Evolutionary conservation across 2,888 invertebrate genomes (phyloP).

Genomic region (Amphimallon solstitiale): DNA sequence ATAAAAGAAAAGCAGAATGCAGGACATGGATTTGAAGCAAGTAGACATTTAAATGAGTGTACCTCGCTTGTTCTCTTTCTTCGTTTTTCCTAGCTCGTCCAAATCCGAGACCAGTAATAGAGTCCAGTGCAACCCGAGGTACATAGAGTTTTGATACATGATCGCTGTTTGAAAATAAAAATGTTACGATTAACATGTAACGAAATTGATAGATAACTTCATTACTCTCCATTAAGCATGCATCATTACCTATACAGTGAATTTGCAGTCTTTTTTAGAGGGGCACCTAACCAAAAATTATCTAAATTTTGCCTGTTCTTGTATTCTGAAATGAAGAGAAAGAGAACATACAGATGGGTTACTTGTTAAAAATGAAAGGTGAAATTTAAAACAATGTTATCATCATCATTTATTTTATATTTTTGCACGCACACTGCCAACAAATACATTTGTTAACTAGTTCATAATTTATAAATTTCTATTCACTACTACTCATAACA

Average conservation of each 20-base stretch:
- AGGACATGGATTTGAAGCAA: too few relatives aligned
- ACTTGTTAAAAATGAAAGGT: too few relatives aligned
- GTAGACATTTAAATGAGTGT: too few relatives aligned
- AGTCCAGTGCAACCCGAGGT: slow-evolving; percentile 11
- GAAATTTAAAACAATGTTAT: too few relatives aligned
- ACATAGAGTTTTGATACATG: slow-evolving; percentile 19
- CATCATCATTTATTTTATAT: too few relatives aligned
- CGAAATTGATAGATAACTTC: not conserved
- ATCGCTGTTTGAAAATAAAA: not conserved
- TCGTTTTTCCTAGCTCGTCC: slow-evolving; percentile 32
- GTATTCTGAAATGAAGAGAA: too few relatives aligned
- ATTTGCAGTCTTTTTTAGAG: slow-evolving; percentile 1
- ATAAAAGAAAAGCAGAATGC: slow-evolving; percentile 3
- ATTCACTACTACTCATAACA: not conserved
- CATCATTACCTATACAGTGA: slow-evolving; percentile 20
- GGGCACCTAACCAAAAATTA: slow-evolving; percentile 8
- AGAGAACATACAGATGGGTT: not conserved
- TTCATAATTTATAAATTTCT: not conserved
- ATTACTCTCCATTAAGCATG: not conserved
- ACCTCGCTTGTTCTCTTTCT: slow-evolving; percentile 21
- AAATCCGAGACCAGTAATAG: slow-evolving; percentile 24
- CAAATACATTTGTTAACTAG: too few relatives aligned
- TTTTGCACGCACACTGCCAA: too few relatives aligned
- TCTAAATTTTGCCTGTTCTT: slow-evolving; percentile 13
- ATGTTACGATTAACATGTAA: not conserved